Evolutionary conservation across 2,888 invertebrate species (phyloP).

Genomic region (Anoplius nigerrimus): DNA sequence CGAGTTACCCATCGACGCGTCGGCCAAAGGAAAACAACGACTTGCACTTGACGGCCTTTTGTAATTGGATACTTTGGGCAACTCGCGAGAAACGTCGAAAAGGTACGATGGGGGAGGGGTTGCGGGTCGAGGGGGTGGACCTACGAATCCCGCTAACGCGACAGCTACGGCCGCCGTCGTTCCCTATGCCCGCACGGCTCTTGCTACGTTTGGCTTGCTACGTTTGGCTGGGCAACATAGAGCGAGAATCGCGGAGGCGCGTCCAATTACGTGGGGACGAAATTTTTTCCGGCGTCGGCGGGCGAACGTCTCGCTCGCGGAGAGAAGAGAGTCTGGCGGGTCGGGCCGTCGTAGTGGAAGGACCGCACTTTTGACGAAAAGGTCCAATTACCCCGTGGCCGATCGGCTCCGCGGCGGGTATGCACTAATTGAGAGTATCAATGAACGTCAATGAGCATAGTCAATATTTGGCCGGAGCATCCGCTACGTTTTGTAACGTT

Average conservation of each 20-base stretch:
- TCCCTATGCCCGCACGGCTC: too few relatives aligned
- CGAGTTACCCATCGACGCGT: too few relatives aligned
- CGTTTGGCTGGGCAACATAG: too few relatives aligned
- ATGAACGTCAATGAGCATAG: conserved; percentile 60
- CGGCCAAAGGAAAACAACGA: too few relatives aligned
- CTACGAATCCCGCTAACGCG: too few relatives aligned
- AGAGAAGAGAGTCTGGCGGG: conserved; percentile 23
- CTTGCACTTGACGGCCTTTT: too few relatives aligned
- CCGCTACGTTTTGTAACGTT: conserved; percentile 60
- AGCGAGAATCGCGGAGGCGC: neutral
- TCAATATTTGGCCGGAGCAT: conserved; percentile 60
- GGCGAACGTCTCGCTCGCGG: conserved; percentile 12
- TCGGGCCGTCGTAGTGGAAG: neutral
- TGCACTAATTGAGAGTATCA: conserved; percentile 61
- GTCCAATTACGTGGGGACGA: conserved; percentile 6
- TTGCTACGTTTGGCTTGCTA: too few relatives aligned
- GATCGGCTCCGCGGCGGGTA: conserved; percentile 55
- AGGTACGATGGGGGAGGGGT: too few relatives aligned
- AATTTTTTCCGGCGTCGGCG: neutral
- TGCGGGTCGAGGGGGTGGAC: too few relatives aligned
- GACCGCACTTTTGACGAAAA: conserved; percentile 37
- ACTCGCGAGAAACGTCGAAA: too few relatives aligned
- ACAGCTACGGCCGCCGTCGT: too few relatives aligned
- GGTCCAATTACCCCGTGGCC: conserved; percentile 48
- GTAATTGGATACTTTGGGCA: too few relatives aligned